Evolutionary conservation across 2,888 invertebrate species (phyloP).

Genomic region (Alloscopus bannaensis): DNA sequence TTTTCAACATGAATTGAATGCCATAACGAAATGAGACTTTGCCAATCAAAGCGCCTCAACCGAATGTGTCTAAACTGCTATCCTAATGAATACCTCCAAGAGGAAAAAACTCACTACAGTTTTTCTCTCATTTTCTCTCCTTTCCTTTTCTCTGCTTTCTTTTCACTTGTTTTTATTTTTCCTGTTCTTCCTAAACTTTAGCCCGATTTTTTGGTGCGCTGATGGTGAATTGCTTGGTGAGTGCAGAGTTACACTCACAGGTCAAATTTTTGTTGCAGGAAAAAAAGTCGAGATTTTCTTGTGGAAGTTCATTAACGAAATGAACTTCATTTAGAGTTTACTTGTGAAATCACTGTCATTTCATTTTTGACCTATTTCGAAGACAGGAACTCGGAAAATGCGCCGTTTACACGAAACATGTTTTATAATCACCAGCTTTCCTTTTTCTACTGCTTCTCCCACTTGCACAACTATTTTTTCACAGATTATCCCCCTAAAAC

Average conservation of each 20-base stretch:
- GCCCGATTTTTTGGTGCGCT: too few relatives aligned
- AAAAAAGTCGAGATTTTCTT: constrained; percentile 4
- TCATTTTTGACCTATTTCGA: constrained; percentile 41
- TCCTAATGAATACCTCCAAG: constrained; percentile 59
- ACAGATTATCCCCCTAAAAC: too few relatives aligned
- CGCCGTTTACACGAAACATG: too few relatives aligned
- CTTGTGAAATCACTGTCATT: constrained; percentile 59
- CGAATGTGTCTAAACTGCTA: constrained; percentile 58
- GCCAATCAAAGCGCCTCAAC: constrained; percentile 61
- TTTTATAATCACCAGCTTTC: too few relatives aligned
- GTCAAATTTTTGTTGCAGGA: too few relatives aligned
- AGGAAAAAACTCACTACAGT: constrained; percentile 36
- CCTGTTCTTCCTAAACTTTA: too few relatives aligned
- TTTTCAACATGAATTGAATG: constrained; percentile 48
- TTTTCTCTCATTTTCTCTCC: constrained; percentile 35
- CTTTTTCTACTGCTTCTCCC: too few relatives aligned
- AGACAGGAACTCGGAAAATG: too few relatives aligned
- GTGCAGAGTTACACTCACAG: too few relatives aligned
- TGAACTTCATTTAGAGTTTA: constrained; percentile 47
- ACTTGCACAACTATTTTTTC: too few relatives aligned
- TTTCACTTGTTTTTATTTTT: constrained; percentile 23
- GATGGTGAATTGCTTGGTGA: too few relatives aligned
- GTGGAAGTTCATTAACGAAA: constrained; percentile 61
- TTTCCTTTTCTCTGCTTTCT: constrained; percentile 22
- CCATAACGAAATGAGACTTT: constrained; percentile 48